phyloP scores from a whole-genome alignment of 2,888 invertebrate genomes.

The Sesamia inferens region DNA sequence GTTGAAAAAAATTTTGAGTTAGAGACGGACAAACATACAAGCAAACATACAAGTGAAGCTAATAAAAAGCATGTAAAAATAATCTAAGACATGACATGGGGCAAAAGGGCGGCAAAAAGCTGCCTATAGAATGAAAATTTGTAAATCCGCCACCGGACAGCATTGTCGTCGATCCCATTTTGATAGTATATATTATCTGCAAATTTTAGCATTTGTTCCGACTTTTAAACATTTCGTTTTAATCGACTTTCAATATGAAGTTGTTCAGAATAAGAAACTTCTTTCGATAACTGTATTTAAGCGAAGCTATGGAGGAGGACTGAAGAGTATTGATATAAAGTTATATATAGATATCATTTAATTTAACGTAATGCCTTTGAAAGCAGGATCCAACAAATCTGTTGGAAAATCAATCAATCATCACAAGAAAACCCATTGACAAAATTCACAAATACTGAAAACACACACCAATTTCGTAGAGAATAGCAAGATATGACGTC shows the following conservation, averaged over 20 bases:
- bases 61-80: too few relatives aligned
- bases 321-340: background rate
- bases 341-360: background rate
- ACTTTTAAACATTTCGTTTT: background rate
- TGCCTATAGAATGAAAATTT: too few relatives aligned
- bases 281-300: background rate
- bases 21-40: too few relatives aligned
- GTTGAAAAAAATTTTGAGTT: too few relatives aligned
- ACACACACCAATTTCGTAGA: slow-evolving; percentile 43
- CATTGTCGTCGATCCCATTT: background rate
- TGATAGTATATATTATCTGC: background rate
- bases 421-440: background rate
- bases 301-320: background rate
- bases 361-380: background rate
- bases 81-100: too few relatives aligned
- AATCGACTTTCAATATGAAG: background rate
- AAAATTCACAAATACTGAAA: slow-evolving; percentile 3
- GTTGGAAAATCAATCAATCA: background rate
- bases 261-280: background rate
- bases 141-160: background rate
- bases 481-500: slow-evolving; percentile 43
- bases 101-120: too few relatives aligned
- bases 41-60: too few relatives aligned
- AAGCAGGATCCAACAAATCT: background rate
- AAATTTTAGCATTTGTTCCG: background rate